These are phyloP conservation scores for Vulpes vulpes DNA, from an alignment of 2,113 vertebrate genomes.

Conservation along the genomic window DNA sequence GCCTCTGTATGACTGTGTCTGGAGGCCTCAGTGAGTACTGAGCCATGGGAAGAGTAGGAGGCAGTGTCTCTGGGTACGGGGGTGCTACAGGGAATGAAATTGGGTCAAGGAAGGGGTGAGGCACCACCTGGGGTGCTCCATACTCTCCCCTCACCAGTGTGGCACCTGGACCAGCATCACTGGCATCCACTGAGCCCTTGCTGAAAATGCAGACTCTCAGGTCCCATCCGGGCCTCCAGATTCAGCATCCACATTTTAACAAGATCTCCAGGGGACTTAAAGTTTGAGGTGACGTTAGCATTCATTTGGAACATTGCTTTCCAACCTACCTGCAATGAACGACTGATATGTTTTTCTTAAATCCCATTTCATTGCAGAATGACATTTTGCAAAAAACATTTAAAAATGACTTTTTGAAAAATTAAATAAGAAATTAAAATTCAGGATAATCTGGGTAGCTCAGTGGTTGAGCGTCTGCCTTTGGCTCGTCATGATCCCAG, in stretches of 20 bases:
- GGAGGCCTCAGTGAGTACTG: not conserved
- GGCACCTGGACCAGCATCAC: not conserved
- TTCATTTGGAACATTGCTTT: not conserved
- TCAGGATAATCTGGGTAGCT: too few species aligned
- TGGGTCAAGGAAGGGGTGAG: not conserved
- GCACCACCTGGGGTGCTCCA: not conserved
- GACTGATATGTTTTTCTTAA: not conserved
- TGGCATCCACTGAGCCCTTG: too few species aligned
- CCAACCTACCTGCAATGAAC: not conserved
- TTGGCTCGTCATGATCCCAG: too few species aligned
- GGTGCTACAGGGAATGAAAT: not conserved
- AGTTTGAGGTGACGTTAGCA: not conserved
- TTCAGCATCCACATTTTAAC: not conserved
- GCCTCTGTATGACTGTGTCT: not conserved
- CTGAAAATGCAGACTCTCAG: not conserved
- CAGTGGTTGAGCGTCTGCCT: too few species aligned
- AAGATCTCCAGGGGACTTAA: not conserved
- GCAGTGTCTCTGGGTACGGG: not conserved
- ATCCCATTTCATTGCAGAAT: not conserved
- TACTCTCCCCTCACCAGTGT: rapidly evolving
- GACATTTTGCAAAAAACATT: not conserved
- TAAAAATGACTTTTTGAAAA: not conserved
- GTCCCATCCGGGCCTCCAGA: not conserved
- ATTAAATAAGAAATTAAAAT: slow-evolving; percentile 12
- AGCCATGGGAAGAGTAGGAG: not conserved